Base-by-base conservation (phyloP, 2,113 vertebrate species). In the Pelmatolapia mariae region DNA sequence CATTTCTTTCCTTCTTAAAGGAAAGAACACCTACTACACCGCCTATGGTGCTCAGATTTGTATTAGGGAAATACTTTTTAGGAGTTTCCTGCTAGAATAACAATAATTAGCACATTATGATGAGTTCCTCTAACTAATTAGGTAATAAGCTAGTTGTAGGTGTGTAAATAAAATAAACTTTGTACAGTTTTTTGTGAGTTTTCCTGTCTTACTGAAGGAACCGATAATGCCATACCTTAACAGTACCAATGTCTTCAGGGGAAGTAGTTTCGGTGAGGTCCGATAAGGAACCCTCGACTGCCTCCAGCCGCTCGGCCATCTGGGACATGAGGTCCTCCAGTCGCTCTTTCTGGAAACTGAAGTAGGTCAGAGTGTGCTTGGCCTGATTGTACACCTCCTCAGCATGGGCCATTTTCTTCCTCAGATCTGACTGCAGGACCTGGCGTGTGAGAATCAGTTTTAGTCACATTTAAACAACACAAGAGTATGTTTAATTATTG, bases 401-500 rank as follows among this genome's bases (percentile, higher is more conserved):
- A 4, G 97, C 96, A 8, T 98, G 98, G 78, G 96, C 95, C 91
- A 99, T 83, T 89, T 98, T 98, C 94, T 98, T 98, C 91, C 92
- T 97, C 87, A 99, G 94, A 89, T 98, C 98, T n/a, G 97, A 97
- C 93, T 98, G 97, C 91, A 99, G 91, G 78, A 98, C 98, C 99
- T 99, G 93, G 36, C 54, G 36, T 18, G 79, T 83, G 10, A 87
- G 18, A 86, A 36, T 85, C 8, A 84, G 29, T 15, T 11, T 50
- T 73, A 24, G 66, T 8, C 82, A 26, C 13, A 36, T 10, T 18
- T 12, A 87, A 12, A 82, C 29, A 83, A 56, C 6, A 43, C 22
- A 33, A 82, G 2, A 50, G 10, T 86, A 66, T 66, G 54, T 59
- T 57, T 50, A 63, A 24, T 73, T 84, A 73, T 47, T 7, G 15